A percentile compares a stretch with the other conserved stretches of the same genome.
phyloP scores from a whole-genome alignment of 1,140 invertebrate species.

The Diabrotica undecimpunctata region DNA sequence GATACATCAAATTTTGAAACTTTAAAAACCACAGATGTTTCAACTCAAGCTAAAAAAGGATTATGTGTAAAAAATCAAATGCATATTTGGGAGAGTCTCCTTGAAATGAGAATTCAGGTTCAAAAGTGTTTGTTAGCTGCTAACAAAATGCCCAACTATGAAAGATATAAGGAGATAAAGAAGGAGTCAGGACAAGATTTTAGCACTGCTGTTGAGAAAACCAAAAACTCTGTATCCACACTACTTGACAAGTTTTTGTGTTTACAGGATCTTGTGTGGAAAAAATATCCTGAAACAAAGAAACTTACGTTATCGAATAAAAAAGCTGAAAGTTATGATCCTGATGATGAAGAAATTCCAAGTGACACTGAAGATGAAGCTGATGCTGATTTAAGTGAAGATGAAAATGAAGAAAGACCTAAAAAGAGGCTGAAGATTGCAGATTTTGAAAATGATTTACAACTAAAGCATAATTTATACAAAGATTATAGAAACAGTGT shows the following conservation, averaged over 20 bases:
- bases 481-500: slow-evolving; percentile 69
- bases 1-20: slow-evolving; percentile 39
- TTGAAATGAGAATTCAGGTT: slow-evolving; percentile 80
- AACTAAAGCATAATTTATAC: slow-evolving; percentile 62
- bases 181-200: slow-evolving; percentile 51
- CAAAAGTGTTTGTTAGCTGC: slow-evolving; percentile 71
- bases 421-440: slow-evolving; percentile 59
- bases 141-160: slow-evolving; percentile 72
- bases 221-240: slow-evolving; percentile 53
- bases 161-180: slow-evolving; percentile 53
- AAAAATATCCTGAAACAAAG: slow-evolving; percentile 65
- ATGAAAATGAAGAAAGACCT: slow-evolving; percentile 41
- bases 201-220: slow-evolving; percentile 50
- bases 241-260: slow-evolving; percentile 64
- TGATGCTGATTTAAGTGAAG: slow-evolving; percentile 44
- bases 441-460: slow-evolving; percentile 62
- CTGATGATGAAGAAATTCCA: slow-evolving; percentile 52
- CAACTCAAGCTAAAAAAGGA: slow-evolving; percentile 66
- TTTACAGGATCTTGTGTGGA: slow-evolving; percentile 59
- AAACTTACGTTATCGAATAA: slow-evolving; percentile 36
- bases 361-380: slow-evolving; percentile 52
- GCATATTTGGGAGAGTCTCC: slow-evolving; percentile 74
- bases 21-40: slow-evolving; percentile 54
- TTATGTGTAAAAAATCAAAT: slow-evolving; percentile 73
- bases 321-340: slow-evolving; percentile 34